phyloP scores from a whole-genome alignment of 2,888 invertebrate genomes.

The Mechanitis messenoides region DNA sequence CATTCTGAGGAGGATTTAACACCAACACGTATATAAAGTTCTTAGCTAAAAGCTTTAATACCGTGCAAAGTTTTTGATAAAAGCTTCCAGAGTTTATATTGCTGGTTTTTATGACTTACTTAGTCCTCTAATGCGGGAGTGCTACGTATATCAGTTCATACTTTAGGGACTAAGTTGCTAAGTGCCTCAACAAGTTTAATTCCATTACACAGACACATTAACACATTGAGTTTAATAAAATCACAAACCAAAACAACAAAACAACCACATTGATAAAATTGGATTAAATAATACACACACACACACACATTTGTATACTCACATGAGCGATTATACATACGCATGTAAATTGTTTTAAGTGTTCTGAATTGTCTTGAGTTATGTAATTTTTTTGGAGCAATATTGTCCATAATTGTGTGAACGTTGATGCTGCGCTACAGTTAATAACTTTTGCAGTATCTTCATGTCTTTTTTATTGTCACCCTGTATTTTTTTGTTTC shows the following conservation, averaged over 20 bases:
- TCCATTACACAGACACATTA: not conserved
- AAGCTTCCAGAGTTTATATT: constrained; percentile 20
- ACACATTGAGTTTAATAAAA: not conserved
- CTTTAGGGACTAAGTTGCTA: constrained; percentile 4
- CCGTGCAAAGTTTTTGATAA: constrained; percentile 20
- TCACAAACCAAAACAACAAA: not conserved
- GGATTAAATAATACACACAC: too few relatives aligned
- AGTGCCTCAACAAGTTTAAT: constrained; percentile 5
- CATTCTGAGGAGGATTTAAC: constrained; percentile 32
- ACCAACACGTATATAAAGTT: constrained; percentile 11
- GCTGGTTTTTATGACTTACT: constrained; percentile 20
- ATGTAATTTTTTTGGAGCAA: too few relatives aligned
- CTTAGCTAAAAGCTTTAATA: constrained; percentile 23
- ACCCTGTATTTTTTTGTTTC: too few relatives aligned
- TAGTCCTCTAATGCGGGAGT: constrained; percentile 16
- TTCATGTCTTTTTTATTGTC: too few relatives aligned
- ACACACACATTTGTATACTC: too few relatives aligned
- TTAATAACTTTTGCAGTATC: too few relatives aligned
- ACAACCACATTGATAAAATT: too few relatives aligned
- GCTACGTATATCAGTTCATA: constrained; percentile 5
- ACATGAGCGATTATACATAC: too few relatives aligned
- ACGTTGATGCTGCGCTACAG: too few relatives aligned
- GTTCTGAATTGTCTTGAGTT: too few relatives aligned
- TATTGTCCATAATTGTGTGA: too few relatives aligned
- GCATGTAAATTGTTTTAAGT: too few relatives aligned